These are phyloP conservation scores for Scomber colias DNA, from an alignment of 2,113 vertebrate species.

Conservation along the genomic window DNA sequence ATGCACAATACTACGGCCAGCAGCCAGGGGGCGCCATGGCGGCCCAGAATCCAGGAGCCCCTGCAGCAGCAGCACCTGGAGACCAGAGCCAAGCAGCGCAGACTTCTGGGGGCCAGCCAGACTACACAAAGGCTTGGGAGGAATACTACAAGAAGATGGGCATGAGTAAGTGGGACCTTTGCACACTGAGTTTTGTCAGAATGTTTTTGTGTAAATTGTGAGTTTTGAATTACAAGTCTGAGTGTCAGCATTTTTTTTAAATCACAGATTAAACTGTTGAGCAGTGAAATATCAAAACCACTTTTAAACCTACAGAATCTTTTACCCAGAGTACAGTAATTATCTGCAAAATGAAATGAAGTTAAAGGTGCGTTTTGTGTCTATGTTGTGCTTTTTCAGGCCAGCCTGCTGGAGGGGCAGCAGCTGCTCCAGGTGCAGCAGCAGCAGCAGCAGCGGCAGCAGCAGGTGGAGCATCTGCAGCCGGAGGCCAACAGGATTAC, in stretches of 20 bases:
- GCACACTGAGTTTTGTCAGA: background rate
- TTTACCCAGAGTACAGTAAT: background rate
- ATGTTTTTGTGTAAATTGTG: background rate
- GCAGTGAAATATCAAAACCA: background rate
- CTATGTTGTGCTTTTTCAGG: slow-evolving; percentile 63
- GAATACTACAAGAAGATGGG: slow-evolving; percentile 96
- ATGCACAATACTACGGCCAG: slow-evolving; percentile 94
- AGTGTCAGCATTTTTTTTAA: background rate
- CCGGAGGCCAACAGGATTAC: slow-evolving; percentile 90
- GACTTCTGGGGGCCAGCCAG: slow-evolving; percentile 87
- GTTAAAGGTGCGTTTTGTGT: background rate
- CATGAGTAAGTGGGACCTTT: slow-evolving; percentile 73
- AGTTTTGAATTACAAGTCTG: background rate
- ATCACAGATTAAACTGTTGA: background rate
- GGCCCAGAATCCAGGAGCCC: slow-evolving; percentile 83
- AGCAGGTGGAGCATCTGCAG: slow-evolving; percentile 83
- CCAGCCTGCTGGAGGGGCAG: slow-evolving; percentile 79
- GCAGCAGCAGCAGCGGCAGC: slow-evolving; percentile 81
- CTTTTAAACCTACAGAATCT: background rate
- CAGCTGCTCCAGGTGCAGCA: slow-evolving; percentile 71
- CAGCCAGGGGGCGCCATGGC: slow-evolving; percentile 88
- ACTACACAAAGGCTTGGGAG: slow-evolving; percentile 96
- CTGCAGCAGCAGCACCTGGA: slow-evolving; percentile 85
- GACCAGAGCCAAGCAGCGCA: slow-evolving; percentile 86
- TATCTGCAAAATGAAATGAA: background rate